Evolutionary conservation across 2,113 vertebrate genomes (phyloP).

Genomic region (Hippocampus mohnikei): DNA sequence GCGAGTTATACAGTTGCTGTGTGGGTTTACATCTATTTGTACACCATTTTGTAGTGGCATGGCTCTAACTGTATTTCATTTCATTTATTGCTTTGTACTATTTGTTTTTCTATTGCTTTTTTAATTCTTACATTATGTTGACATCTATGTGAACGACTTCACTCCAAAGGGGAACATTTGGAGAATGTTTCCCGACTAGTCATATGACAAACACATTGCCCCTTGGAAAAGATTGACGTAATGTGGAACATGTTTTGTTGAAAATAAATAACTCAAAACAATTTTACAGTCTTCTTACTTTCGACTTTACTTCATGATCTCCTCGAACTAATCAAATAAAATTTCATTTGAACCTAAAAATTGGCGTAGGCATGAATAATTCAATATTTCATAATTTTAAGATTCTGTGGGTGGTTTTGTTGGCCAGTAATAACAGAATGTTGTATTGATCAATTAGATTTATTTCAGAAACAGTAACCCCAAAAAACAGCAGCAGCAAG

Average conservation of each 20-base stretch:
- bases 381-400: not conserved
- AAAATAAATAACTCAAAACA: too few relatives aligned
- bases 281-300: not conserved
- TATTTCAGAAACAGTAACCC: conserved; percentile 32
- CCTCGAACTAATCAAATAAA: not conserved
- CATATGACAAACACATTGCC: too few relatives aligned
- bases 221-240: too few relatives aligned
- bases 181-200: too few relatives aligned
- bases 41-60: too few relatives aligned
- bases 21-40: too few relatives aligned
- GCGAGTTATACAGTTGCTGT: too few relatives aligned
- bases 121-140: not conserved
- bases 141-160: not conserved
- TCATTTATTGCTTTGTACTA: not conserved
- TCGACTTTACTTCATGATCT: not conserved
- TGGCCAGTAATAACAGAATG: conserved; percentile 6
- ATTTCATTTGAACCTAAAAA: not conserved
- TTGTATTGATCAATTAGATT: conserved; percentile 20
- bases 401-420: not conserved
- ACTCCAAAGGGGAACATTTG: too few relatives aligned
- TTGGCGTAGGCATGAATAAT: not conserved
- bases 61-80: not conserved
- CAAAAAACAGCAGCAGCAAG: not conserved
- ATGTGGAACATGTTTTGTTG: too few relatives aligned
- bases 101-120: too few relatives aligned